Conservation (phyloP, 2,113 vertebrate species). For the Myxocyprinus asiaticus region DNA sequence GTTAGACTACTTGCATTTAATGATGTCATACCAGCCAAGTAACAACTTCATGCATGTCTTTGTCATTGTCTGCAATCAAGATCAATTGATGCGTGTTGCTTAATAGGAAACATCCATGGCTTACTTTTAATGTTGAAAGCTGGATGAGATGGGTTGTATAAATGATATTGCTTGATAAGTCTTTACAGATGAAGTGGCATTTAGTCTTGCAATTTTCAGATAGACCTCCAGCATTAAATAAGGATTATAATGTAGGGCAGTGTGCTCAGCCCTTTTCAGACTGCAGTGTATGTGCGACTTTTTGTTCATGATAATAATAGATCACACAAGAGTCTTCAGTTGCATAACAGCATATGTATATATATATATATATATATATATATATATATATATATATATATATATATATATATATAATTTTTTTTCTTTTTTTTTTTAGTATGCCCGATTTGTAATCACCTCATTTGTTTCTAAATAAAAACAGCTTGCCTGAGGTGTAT, state of each 20-base stretch:
- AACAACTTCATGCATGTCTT: not conserved
- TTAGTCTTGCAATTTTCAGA: constrained; percentile 51
- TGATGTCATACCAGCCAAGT: not conserved
- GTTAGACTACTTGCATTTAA: not conserved
- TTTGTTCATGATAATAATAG: constrained; percentile 20
- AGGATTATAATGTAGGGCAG: constrained; percentile 62
- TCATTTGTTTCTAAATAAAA: constrained; percentile 60
- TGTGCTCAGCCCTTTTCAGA: not conserved
- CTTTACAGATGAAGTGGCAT: constrained; percentile 51
- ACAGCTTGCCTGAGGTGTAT: constrained; percentile 70
- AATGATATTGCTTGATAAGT: constrained; percentile 63
- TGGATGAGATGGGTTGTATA: constrained; percentile 44
- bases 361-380: too few species aligned
- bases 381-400: too few species aligned
- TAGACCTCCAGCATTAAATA: constrained; percentile 65
- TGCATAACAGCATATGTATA: not conserved
- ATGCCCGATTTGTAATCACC: not conserved
- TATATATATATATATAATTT: too few species aligned
- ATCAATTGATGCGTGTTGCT: not conserved
- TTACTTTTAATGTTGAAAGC: constrained; percentile 5
- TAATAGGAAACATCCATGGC: not conserved
- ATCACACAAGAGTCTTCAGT: not conserved
- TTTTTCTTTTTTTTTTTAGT: too few species aligned
- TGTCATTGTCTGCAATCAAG: not conserved
- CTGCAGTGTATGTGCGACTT: not conserved